A percentile compares a stretch with the other conserved stretches of the same genome.
Evolutionary conservation across 2,888 invertebrate species (phyloP).

Genomic region (Meiosimyza platycephala): DNA sequence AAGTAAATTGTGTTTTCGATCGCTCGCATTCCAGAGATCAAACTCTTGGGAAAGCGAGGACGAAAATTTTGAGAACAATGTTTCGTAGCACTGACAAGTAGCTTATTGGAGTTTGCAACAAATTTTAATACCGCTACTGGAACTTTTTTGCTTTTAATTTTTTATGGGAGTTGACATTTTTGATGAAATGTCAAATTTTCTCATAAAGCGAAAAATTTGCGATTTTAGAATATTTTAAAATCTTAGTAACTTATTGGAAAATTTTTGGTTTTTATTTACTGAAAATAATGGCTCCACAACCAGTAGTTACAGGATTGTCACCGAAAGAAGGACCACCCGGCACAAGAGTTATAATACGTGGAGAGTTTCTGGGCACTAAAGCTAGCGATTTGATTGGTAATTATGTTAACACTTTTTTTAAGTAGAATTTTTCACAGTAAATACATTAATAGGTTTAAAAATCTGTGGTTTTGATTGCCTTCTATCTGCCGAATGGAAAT

Average conservation of each 20-base stretch:
- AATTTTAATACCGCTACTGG: background rate
- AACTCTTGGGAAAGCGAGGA: too few relatives aligned
- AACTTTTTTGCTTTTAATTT: background rate
- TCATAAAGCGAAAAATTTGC: too few relatives aligned
- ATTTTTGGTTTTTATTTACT: background rate
- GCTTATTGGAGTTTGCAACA: background rate
- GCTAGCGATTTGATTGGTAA: conserved; percentile 88
- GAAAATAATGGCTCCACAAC: conserved; percentile 61
- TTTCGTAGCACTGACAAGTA: too few relatives aligned
- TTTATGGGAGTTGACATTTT: conserved; percentile 7
- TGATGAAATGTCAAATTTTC: background rate
- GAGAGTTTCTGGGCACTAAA: conserved; percentile 92
- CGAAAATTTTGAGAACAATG: too few relatives aligned
- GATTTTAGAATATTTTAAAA: background rate
- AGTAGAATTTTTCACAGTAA: background rate
- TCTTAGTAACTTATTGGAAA: background rate
- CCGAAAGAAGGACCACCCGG: conserved; percentile 99
- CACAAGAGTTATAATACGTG: conserved; percentile 92
- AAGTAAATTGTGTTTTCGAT: too few relatives aligned
- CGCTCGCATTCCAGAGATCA: too few relatives aligned
- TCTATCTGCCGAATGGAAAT: conserved; percentile 97
- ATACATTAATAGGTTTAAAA: conserved; percentile 75
- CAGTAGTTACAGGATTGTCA: conserved; percentile 95
- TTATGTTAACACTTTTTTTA: conserved; percentile 24
- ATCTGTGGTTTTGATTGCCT: conserved; percentile 97